Percentiles rank a stretch among this genome's conserved stretches.
phyloP scores from a whole-genome alignment of 2,797 vertebrate species.

The Aulostomus chinensis region DNA sequence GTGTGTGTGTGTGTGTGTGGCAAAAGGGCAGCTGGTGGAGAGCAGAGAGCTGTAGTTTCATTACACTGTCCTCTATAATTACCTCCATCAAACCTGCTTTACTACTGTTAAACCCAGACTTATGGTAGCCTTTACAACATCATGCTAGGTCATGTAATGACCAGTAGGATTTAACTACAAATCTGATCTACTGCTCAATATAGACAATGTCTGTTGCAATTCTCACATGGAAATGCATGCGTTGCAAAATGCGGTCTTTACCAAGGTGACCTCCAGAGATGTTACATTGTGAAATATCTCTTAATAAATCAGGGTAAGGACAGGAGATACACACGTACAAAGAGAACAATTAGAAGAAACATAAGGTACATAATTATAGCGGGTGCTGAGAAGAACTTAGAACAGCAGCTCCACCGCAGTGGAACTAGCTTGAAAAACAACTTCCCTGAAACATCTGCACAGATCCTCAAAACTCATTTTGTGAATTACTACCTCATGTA shows the following conservation, averaged over 20 bases:
- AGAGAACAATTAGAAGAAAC: no score
- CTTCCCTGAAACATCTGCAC: not conserved
- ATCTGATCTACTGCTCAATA: slow-evolving; percentile 7
- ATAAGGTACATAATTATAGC: slow-evolving; percentile 1
- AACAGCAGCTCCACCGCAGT: not conserved
- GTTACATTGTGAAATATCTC: not conserved
- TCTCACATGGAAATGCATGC: no score
- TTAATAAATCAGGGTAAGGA: not conserved
- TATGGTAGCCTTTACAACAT: slow-evolving; percentile 12
- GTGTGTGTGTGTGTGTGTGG: slow-evolving; percentile 38
- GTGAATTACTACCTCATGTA: no score
- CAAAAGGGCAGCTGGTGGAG: slow-evolving; percentile 43
- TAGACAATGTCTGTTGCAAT: not conserved
- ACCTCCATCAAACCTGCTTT: slow-evolving; percentile 53
- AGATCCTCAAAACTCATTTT: not conserved
- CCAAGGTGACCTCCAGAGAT: not conserved
- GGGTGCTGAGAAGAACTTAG: no score
- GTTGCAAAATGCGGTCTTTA: no score
- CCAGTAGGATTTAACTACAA: slow-evolving; percentile 5
- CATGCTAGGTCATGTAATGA: no score
- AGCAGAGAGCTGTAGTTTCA: slow-evolving; percentile 49
- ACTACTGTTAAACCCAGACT: slow-evolving; percentile 39
- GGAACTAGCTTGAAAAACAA: not conserved
- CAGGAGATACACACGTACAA: not conserved
- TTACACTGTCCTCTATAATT: slow-evolving; percentile 61